Evolutionary conservation across 2,888 invertebrate genomes (phyloP), one percentile per base, ranked within the genome.

Genomic region (Caenorhabditis virilis): DNA sequence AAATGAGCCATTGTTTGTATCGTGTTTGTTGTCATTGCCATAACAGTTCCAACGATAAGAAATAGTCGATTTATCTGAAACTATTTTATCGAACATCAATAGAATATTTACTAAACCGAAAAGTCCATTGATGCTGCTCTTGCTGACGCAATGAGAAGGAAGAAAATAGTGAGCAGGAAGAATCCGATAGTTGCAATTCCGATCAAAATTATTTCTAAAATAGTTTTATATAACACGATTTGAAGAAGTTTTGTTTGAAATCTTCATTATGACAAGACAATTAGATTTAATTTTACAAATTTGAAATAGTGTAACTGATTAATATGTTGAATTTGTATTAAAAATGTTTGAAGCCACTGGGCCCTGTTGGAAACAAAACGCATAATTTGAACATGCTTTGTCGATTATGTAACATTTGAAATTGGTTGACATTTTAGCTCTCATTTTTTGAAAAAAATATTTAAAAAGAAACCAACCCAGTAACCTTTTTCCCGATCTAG

Each of bases 1-100:
- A 66, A 57, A 49, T 70, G 70, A 27, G 57, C 52, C 23, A 64
- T 33, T 6, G 66, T 54, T 36, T 70, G 70, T 7, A 70, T 41
- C 9, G 60, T 53, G 45, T 70, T 70, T 0, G 63, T 51, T 18
- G 58, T 53, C 50, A 60, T 56, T 4, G 66, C 66, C 1, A 70
- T n/a, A 3, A 23, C 49, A 6, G 61, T 64, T 35, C 70, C 70
- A 48, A 67, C 55, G 4, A 56, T 45, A 7, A 70, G 43, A 38
- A 58, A 64, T 18, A 39, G 41, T 25, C 54, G 2, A 11, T 66
- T 64, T 35, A 70, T 61, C 66, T 69, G 56, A 15, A 45, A 27
- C 16, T 36, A n/a, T n/a, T n/a, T n/a, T n/a, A n/a, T n/a, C n/a
- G n/a, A n/a, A n/a, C n/a, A n/a, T n/a, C n/a, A n/a, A n/a, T n/a